phyloP scores from a whole-genome alignment of 2,888 invertebrate species.

The Xylota sylvarum region DNA sequence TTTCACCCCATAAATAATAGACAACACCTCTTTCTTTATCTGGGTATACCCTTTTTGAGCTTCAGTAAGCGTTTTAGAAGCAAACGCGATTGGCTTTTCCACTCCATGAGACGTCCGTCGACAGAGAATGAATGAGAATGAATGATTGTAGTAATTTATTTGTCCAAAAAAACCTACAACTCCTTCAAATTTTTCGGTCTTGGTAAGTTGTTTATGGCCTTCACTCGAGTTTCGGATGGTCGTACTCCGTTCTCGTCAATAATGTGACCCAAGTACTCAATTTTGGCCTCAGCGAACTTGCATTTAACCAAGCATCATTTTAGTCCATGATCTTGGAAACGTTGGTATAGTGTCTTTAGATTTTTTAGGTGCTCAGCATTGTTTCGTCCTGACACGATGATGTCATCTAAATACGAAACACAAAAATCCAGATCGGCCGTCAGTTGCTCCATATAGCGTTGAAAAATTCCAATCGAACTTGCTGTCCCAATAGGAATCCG shows the following conservation, averaged over 20 bases:
- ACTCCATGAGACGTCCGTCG: slow-evolving; percentile 59
- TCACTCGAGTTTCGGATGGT: slow-evolving; percentile 74
- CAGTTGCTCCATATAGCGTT: too few relatives aligned
- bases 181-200: slow-evolving; percentile 77
- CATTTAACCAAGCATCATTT: slow-evolving; percentile 77
- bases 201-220: slow-evolving; percentile 78
- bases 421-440: slow-evolving; percentile 35
- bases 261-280: slow-evolving; percentile 79
- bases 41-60: slow-evolving; percentile 17
- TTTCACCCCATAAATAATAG: too few relatives aligned
- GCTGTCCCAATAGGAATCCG: too few relatives aligned
- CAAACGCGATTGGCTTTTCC: slow-evolving; percentile 57
- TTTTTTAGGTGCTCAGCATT: slow-evolving; percentile 54
- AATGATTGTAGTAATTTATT: slow-evolving; percentile 65
- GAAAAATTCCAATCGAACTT: too few relatives aligned
- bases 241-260: slow-evolving; percentile 74
- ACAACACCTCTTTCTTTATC: slow-evolving; percentile 42
- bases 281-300: slow-evolving; percentile 74
- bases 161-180: slow-evolving; percentile 78
- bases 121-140: slow-evolving; percentile 60
- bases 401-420: slow-evolving; percentile 78
- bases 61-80: slow-evolving; percentile 65
- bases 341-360: slow-evolving; percentile 39
- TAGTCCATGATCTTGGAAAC: slow-evolving; percentile 39
- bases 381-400: slow-evolving; percentile 73